Base-by-base conservation (phyloP, 2,797 vertebrate species). In the Trematomus bernacchii region DNA sequence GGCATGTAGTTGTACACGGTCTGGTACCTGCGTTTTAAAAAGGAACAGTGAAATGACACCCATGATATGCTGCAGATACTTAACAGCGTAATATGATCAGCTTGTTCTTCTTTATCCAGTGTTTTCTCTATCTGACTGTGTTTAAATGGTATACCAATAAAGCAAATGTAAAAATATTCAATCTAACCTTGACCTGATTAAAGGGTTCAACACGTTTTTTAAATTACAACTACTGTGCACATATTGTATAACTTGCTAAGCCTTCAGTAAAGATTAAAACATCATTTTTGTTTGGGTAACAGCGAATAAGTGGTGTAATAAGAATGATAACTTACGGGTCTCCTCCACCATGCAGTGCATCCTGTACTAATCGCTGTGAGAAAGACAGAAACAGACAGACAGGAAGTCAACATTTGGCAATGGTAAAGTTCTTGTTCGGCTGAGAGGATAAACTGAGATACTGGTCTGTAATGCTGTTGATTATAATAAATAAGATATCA, bases 1-100 rank as follows among this genome's bases (percentile, higher is more conserved):
- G 98, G 97, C 79, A 93, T 92, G 93, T 99, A 99, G 95, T 98
- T 98, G 93, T 98, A 99, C 84, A 99, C 92, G 69, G 96, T 97
- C 94, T 98, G 97, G 95, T 96, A 99, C 92, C 98, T 99, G 84
- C 6, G 54, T 19, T 7, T 0, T 57, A 48, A 23, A 73, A 65
- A 58, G 12, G 0, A 3, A 54, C 1, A 30, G 43, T 61, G 52
- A 76, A 19, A 16, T 3, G 10, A 44, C 21, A 37, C 15, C 13
- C 1, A 18, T 4, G 21, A 54, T 5, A 43, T 3, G 4, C 30
- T 54, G 51, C 21, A 54, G n/a, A n/a, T 15, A 61, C 7, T 27
- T 12, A 55, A 15, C 11, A 47, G 9, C 14, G 14, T 44, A 55
- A 21, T 30, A 18, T 51, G 19, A 37, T 30, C 19, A 43, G 10